Base-by-base conservation (phyloP, 1,140 invertebrate species). In the Adelges cooleyi region DNA sequence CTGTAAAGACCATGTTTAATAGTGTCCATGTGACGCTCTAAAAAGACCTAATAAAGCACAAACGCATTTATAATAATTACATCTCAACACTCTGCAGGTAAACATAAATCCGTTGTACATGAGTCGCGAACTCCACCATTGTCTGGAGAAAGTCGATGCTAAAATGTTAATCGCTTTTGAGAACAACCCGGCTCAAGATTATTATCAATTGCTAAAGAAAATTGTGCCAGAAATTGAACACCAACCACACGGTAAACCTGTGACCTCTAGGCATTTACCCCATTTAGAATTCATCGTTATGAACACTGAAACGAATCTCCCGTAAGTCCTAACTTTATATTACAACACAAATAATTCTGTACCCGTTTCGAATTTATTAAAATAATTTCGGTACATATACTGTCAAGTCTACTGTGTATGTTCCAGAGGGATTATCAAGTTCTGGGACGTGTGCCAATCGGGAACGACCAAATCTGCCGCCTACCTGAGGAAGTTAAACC, bases 61-160 rank as follows among this genome's bases (percentile, higher is more conserved):
- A n/a, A n/a, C n/a, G n/a, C n/a, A n/a, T n/a, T n/a, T n/a, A n/a
- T 6, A 33, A 33, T 33, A 33, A 33, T 33, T 33, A 11, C 5
- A 33, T 33, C 11, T 33, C n/a, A 48, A 17, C 49, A 6, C 17
- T 36, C 25, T 75, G 29, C 67, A 87, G 84, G 85, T 90, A 8
- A 84, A 85, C 49, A 81, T 95, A 9, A 97, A 98, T 75, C 92
- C 92, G 0, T 79, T 81, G 0, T 95, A 90, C 71, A 82, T 86
- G 72, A 77, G 80, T 10, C 71, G 76, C 13, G 94, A 98, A 73
- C 66, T 96, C 1, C 79, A 83, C 56, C 93, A 87, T 72, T 86
- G 85, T 49, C 71, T 97, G 3, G 82, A 86, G 9, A 90, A 92
- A 76, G 87, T 90, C 13, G 77, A 78, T 11, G 75, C 86, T 0